Conservation (phyloP, 2,797 vertebrate species). For the Babyrousa celebensis region DNA sequence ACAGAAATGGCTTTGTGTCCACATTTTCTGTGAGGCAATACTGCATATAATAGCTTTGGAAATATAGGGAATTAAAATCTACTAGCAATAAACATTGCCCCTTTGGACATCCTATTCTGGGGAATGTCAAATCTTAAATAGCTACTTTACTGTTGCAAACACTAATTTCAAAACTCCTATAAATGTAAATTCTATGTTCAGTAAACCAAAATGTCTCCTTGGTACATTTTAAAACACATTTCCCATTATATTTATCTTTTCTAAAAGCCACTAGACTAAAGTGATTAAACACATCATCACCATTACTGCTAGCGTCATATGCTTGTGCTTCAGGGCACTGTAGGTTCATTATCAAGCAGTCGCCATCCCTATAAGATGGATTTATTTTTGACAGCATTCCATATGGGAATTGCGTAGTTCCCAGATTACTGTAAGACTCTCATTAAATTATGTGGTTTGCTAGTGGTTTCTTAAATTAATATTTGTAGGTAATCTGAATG, state of each 20-base stretch:
- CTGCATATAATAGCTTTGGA: slow-evolving; percentile 48
- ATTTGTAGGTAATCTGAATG: neutral
- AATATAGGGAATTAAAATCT: slow-evolving; percentile 66
- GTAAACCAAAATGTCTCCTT: slow-evolving; percentile 70
- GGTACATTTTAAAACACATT: slow-evolving; percentile 70
- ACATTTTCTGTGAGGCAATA: slow-evolving; percentile 41
- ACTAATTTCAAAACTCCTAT: slow-evolving; percentile 60
- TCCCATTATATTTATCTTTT: slow-evolving; percentile 66
- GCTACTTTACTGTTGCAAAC: slow-evolving; percentile 52
- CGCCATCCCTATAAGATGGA: slow-evolving; percentile 43
- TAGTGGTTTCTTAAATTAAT: slow-evolving; percentile 69
- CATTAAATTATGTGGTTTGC: slow-evolving; percentile 45
- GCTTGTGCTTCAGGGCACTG: slow-evolving; percentile 33
- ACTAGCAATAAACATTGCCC: slow-evolving; percentile 56
- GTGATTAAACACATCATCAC: slow-evolving; percentile 77
- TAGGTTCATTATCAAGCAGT: slow-evolving; percentile 73
- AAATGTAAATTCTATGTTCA: slow-evolving; percentile 68
- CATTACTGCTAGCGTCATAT: slow-evolving; percentile 60
- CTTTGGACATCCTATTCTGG: slow-evolving; percentile 22
- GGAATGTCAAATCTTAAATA: slow-evolving; percentile 1
- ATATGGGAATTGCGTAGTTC: slow-evolving; percentile 17
- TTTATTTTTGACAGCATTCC: slow-evolving; percentile 40
- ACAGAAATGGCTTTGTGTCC: neutral
- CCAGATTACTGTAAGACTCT: neutral
- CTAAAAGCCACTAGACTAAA: slow-evolving; percentile 65